phyloP scores from a whole-genome alignment of 2,113 vertebrate species.

The Emydocephalus ijimae region DNA sequence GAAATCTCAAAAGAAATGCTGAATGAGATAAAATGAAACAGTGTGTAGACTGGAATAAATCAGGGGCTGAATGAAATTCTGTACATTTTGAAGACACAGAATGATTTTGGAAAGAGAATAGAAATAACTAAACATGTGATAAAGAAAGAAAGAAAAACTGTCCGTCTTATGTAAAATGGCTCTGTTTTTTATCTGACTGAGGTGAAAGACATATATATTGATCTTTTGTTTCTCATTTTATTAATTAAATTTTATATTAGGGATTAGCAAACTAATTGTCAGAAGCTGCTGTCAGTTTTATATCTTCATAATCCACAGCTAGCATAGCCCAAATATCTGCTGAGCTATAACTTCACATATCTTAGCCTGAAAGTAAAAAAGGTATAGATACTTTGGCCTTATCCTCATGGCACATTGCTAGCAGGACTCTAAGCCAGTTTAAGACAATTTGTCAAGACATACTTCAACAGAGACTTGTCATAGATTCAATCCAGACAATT shows the following conservation, averaged over 20 bases:
- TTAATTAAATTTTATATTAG: not conserved
- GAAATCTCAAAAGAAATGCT: not conserved
- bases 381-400: not conserved
- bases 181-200: not conserved
- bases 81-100: not conserved
- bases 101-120: not conserved
- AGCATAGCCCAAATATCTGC: not conserved
- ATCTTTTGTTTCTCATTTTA: not conserved
- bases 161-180: not conserved
- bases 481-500: not conserved
- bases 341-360: not conserved
- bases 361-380: not conserved
- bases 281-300: not conserved
- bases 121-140: not conserved
- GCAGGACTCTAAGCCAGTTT: not conserved
- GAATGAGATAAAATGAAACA: not conserved
- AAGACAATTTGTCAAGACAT: not conserved
- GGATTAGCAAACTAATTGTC: not conserved
- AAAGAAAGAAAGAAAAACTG: not conserved
- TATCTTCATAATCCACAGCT: not conserved
- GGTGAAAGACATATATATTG: not conserved
- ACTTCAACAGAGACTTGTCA: not conserved
- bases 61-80: not conserved
- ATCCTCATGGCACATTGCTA: not conserved
- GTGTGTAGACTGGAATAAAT: not conserved